These are phyloP conservation scores for Aphelenchoides bicaudatus DNA, from an alignment of 2,888 invertebrate genomes.

Conservation along the genomic window DNA sequence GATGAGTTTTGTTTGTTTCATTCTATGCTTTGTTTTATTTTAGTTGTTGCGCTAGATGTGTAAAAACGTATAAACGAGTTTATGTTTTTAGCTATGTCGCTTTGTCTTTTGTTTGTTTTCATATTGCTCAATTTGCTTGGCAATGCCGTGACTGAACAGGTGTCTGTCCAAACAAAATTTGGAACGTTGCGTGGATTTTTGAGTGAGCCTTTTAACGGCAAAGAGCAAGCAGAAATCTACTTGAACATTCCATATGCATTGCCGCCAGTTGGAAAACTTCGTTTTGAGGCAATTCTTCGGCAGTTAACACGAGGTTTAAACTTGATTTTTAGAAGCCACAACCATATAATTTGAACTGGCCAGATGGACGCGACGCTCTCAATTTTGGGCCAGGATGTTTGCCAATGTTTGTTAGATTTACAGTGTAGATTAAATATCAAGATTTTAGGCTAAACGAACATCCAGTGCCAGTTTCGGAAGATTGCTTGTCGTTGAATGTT, in stretches of 20 bases:
- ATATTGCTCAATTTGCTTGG: slow-evolving; percentile 3
- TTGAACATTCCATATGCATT: slow-evolving; percentile 15
- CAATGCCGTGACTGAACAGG: neutral
- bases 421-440: too few species aligned
- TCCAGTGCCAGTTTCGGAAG: slow-evolving; percentile 22
- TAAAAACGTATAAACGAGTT: too few species aligned
- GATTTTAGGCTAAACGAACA: too few species aligned
- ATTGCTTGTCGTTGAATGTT: slow-evolving; percentile 26
- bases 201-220: neutral
- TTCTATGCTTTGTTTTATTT: too few species aligned
- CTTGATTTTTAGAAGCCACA: slow-evolving; percentile 16
- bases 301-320: too few species aligned
- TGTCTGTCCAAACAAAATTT: too few species aligned
- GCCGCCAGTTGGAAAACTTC: slow-evolving; percentile 10
- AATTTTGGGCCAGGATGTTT: slow-evolving; percentile 18
- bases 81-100: too few species aligned
- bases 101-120: neutral
- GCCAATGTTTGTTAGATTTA: too few species aligned
- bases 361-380: neutral
- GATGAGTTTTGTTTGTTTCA: too few species aligned
- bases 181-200: too few species aligned
- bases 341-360: slow-evolving; percentile 8
- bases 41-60: too few species aligned
- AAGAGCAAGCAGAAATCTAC: slow-evolving; percentile 11
- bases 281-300: slow-evolving; percentile 19